These are phyloP conservation scores for Tor tambroides DNA, from an alignment of 2,113 vertebrate species.

Conservation along the genomic window DNA sequence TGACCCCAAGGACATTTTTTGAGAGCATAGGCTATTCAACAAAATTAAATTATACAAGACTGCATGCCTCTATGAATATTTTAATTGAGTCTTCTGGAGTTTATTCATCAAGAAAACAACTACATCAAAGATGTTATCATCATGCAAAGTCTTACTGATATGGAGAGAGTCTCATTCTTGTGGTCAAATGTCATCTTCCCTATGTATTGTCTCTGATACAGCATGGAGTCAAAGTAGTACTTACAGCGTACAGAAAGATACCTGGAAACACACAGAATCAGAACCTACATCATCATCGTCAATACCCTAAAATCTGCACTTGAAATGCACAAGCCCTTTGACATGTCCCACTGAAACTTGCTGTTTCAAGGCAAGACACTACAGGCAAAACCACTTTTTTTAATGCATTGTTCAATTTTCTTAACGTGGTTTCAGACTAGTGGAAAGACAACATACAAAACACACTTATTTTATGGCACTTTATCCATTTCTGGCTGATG, in stretches of 20 bases:
- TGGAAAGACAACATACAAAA: too few relatives aligned
- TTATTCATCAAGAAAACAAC: neutral
- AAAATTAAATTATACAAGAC: neutral
- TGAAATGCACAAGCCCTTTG: neutral
- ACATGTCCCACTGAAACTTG: neutral
- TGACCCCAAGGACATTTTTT: neutral
- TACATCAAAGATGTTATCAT: neutral
- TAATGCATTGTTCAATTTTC: too few relatives aligned
- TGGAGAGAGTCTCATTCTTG: conserved; percentile 88
- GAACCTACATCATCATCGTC: neutral
- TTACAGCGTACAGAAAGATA: conserved; percentile 89
- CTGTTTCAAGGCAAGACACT: neutral
- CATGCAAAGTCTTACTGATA: conserved; percentile 82
- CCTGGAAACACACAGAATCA: conserved; percentile 67
- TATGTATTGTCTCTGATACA: conserved; percentile 83
- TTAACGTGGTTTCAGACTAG: too few relatives aligned
- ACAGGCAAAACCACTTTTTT: too few relatives aligned
- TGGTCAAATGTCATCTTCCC: conserved; percentile 93
- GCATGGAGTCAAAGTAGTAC: conserved; percentile 87
- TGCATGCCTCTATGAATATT: too few relatives aligned
- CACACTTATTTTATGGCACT: too few relatives aligned
- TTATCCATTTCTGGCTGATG: too few relatives aligned
- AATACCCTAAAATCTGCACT: neutral
- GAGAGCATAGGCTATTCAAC: neutral
- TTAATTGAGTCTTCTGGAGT: neutral